Percentiles rank a stretch among this genome's conserved stretches.
Evolutionary conservation across 2,113 vertebrate genomes (phyloP).

Genomic region (Chlamydotis undulata): DNA sequence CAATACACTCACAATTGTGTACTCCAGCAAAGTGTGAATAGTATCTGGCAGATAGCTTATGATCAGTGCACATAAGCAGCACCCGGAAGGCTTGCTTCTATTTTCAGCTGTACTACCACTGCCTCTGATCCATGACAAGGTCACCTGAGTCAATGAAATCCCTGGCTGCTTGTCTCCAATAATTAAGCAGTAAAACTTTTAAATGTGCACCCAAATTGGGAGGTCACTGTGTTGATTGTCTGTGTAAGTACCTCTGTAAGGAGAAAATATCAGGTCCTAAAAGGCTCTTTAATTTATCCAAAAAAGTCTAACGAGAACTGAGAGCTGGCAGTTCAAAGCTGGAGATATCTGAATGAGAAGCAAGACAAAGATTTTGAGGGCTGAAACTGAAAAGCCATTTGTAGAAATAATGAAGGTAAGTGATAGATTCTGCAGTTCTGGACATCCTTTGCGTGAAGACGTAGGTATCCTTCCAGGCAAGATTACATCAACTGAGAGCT

Average conservation of each 20-base stretch:
- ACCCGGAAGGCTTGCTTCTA: constrained; percentile 12
- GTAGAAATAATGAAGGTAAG: neutral
- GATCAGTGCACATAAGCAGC: neutral
- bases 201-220: neutral
- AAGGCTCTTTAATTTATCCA: neutral
- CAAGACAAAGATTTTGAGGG: neutral
- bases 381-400: neutral
- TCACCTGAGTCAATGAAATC: neutral
- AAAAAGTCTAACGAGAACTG: neutral
- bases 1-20: neutral
- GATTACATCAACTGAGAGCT: neutral
- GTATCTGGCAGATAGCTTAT: neutral
- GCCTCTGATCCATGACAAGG: constrained; percentile 36
- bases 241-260: neutral
- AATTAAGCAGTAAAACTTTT: constrained; percentile 39
- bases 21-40: neutral
- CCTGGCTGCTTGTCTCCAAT: neutral
- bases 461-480: neutral
- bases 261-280: constrained; percentile 1
- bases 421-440: neutral
- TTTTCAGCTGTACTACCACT: constrained; percentile 18
- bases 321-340: neutral
- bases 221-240: neutral
- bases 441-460: neutral
- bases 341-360: neutral